These are phyloP conservation scores for Aphodius granarius DNA, from an alignment of 2,888 invertebrate genomes.

Conservation along the genomic window DNA sequence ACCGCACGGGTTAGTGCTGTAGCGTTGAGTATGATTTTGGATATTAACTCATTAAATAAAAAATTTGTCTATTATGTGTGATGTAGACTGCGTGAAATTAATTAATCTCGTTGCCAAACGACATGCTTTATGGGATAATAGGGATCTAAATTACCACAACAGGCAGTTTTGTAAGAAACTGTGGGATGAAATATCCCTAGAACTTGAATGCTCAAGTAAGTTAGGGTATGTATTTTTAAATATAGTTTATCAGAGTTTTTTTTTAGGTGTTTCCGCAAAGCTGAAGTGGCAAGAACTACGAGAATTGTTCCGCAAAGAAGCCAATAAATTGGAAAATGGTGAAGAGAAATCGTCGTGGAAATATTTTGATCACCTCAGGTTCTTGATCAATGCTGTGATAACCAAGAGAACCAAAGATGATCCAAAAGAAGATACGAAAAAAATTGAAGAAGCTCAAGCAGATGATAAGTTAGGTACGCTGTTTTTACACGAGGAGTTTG, in stretches of 20 bases:
- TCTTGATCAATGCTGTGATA: neutral
- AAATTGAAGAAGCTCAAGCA: no score
- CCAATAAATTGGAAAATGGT: neutral
- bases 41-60: no score
- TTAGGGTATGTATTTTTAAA: no score
- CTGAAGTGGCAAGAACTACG: neutral
- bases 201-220: neutral
- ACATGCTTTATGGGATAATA: neutral
- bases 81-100: neutral
- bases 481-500: no score
- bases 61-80: no score
- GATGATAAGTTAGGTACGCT: no score
- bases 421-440: no score
- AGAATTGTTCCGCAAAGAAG: neutral
- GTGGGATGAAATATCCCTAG: neutral
- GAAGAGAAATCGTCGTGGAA: neutral
- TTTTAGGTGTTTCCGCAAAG: neutral
- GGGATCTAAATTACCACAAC: neutral
- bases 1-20: no score
- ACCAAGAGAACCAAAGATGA: neutral
- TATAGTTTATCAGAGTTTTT: no score
- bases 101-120: neutral
- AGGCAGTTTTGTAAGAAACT: neutral
- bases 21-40: no score
- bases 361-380: neutral